A percentile compares a stretch with the other conserved stretches of the same genome.
Evolutionary conservation across 2,888 invertebrate species (phyloP).

Genomic region (Drosophila prostipennis): DNA sequence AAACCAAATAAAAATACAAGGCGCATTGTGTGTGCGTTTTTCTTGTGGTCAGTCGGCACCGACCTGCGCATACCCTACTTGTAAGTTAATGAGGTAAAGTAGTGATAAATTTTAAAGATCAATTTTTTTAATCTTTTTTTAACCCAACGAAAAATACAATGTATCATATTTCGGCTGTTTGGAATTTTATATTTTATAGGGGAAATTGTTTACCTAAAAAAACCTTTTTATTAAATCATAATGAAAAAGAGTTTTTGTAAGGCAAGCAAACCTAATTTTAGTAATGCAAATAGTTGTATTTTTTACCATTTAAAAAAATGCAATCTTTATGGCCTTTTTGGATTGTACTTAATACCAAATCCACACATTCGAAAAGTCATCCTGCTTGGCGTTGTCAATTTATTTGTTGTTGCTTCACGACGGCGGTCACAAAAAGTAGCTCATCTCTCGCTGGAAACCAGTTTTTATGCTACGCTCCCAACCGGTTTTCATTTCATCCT

Average conservation of each 20-base stretch:
- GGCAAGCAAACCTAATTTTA: no score
- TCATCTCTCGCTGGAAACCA: slow-evolving; percentile 50
- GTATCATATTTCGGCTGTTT: not conserved
- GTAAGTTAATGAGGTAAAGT: not conserved
- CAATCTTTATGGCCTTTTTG: slow-evolving; percentile 23
- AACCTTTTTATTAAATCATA: no score
- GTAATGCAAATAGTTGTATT: slow-evolving; percentile 5
- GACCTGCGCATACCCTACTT: slow-evolving; percentile 41
- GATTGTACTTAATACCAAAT: slow-evolving; percentile 22
- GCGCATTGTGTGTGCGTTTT: slow-evolving; percentile 62
- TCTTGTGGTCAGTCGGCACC: slow-evolving; percentile 28
- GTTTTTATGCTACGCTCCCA: slow-evolving; percentile 49
- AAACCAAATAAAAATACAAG: slow-evolving; percentile 77
- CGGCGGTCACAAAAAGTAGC: slow-evolving; percentile 48
- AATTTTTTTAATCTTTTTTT: not conserved
- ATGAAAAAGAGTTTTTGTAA: no score
- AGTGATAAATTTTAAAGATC: not conserved
- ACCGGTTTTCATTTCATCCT: slow-evolving; percentile 53
- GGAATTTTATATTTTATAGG: not conserved
- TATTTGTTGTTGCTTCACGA: slow-evolving; percentile 29
- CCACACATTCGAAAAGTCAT: slow-evolving; percentile 43
- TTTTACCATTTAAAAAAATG: slow-evolving; percentile 7
- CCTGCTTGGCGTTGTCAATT: slow-evolving; percentile 42
- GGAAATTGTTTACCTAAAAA: not conserved
- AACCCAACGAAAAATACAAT: not conserved